Base-by-base conservation (phyloP, 1,140 invertebrate genomes). In the Cydia pomonella region DNA sequence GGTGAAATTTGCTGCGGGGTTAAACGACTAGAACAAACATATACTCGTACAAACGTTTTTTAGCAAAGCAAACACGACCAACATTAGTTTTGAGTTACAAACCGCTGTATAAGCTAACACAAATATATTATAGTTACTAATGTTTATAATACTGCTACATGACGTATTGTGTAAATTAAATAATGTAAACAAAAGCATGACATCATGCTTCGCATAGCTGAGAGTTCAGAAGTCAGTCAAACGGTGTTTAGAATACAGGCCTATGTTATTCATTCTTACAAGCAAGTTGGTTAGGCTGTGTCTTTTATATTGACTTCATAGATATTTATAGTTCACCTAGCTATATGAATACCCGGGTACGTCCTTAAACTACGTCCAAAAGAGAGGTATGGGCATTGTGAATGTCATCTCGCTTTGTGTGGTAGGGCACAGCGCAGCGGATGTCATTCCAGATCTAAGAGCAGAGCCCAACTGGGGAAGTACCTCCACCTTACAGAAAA, bases 101-200 rank as follows among this genome's bases (percentile, higher is more conserved):
- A n/a, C n/a, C 59, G 27, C 64, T 69, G 64, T 69, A 69, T 69
- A 69, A 33, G n/a, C 29, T 33, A 38, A 33, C 0, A 33, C 27
- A 21, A 69, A 69, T 69, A 69, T 69, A 69, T 69, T 69, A 69
- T 69, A 69, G 64, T 69, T 66, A 66, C 63, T 33, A 41, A 69
- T 69, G 64, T 69, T 69, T 69, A 72, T 25, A 41, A 29, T 59
- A 50, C 74, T 64, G 38, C 74, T 29, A 75, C 74, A 53, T 69
- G 75, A 69, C 64, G 64, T 69, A 29, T 71, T 63, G 64, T 72
- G 53, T 72, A 75, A 75, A 75, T 72, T 21, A 72, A 72, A 75
- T 75, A 75, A 73, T 64, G 53, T 72, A 75, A 73, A 75, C 75
- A 75, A 72, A 59, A 2, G 10, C 59, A 59, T 75, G 71, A 72